Base-by-base conservation (phyloP, 2,888 invertebrate genomes). In the Schrankia costaestrigalis region DNA sequence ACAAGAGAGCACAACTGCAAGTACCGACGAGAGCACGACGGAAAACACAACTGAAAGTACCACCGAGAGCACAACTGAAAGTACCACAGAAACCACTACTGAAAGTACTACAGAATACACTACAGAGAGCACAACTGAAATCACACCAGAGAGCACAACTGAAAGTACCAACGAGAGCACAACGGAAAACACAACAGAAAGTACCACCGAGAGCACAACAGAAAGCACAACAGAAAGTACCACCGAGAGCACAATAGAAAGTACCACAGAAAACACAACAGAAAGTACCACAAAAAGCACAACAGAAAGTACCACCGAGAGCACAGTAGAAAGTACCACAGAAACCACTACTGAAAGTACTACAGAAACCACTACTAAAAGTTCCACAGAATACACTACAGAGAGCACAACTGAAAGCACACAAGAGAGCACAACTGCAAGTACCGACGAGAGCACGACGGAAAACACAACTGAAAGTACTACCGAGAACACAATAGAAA, bases 191-290 rank as follows among this genome's bases (percentile, higher is more conserved):
- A 21, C 3, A 30, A 33, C 41, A 10, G 15, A 18, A 4, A n/a
- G 19, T 7, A 30, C 35, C 9, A 28, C 28, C 7, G 13, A 22
- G n/a, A 11, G 31, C 5, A 29, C 8, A 30, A 33, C 41, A 12
- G 15, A 18, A 4, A n/a, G 19, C 9, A 30, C 35, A 9, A 28
- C 28, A 11, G 13, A 22, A 10, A 11, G 31, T 6, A 29, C 8
- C 13, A 33, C 41, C n/a, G 15, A 18, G 4, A n/a, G 19, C 9
- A 30, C 35, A 9, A 28, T 21, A 11, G 13, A 22, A 10, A 11
- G 31, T 6, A 29, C 8, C 11, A 29, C 37, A 14, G 24, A 30
- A 1, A 13, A 23, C 1, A 21, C 24, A 6, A 13, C 26, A 6
- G 32, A 26, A 11, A 22, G 8, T 10, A 7, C 3, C 26, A 33